These are phyloP conservation scores for Hylia prasina DNA, from an alignment of 2,113 vertebrate genomes.

Conservation along the genomic window DNA sequence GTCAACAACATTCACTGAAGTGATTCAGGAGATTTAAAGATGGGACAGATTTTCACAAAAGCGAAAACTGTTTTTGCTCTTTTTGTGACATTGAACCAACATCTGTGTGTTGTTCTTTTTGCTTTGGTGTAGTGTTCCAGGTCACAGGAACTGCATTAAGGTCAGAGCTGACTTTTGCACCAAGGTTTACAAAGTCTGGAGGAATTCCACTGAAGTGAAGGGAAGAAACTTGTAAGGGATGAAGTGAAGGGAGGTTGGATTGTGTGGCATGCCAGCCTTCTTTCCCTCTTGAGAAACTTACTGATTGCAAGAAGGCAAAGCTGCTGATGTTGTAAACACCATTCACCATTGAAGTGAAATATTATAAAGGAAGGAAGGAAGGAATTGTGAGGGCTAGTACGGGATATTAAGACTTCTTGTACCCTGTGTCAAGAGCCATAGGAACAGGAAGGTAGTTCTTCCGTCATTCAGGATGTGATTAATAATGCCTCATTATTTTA, in stretches of 20 bases:
- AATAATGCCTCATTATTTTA: conserved; percentile 64
- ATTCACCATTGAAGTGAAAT: conserved; percentile 2
- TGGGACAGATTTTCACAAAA: neutral
- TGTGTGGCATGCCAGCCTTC: neutral
- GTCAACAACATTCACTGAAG: neutral
- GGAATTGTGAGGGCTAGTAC: conserved; percentile 23
- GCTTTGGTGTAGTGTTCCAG: neutral
- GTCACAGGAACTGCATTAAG: neutral
- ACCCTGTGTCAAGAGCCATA: conserved; percentile 17
- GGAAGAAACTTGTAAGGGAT: neutral
- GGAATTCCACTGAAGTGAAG: neutral
- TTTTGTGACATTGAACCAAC: neutral
- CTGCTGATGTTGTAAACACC: neutral
- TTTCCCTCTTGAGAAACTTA: neutral
- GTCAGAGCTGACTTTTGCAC: neutral
- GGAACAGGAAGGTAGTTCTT: conserved; percentile 63
- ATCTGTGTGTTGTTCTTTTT: neutral
- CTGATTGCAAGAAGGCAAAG: neutral
- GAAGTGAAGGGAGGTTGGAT: neutral
- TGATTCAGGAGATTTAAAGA: neutral
- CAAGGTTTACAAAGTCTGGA: neutral
- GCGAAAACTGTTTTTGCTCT: neutral
- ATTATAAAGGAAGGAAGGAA: conserved; percentile 47
- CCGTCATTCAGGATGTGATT: conserved; percentile 70
- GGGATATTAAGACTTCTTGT: conserved; percentile 3